Base-by-base conservation (phyloP, 2,113 vertebrate species). In the Formicarius rufipectus region DNA sequence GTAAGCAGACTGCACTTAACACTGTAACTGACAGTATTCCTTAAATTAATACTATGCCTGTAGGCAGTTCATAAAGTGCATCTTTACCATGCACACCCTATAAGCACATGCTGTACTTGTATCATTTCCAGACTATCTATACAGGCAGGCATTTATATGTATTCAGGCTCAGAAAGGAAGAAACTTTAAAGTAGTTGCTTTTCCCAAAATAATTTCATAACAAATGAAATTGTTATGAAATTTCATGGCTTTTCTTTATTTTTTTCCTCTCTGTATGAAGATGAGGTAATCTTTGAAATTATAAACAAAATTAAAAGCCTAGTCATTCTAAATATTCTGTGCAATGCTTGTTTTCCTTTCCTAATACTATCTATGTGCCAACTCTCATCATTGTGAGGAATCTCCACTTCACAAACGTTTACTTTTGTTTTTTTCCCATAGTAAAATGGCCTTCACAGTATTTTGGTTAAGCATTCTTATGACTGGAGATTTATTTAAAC, bases 1-100 rank as follows among this genome's bases (percentile, higher is more conserved):
- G 81, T 73, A 89, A 93, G 89, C 49, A 91, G 63, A 77, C 58
- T 91, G 64, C 75, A 78, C 56, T 91, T 92, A 95, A 96, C 68
- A 42, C 71, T 94, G 72, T 60, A 83, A 44, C 28, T 82, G 87
- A 95, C 59, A 72, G 58, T 33, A 58, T 67, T 77, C 9, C 37
- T 74, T 92, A 90, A 64, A 84, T 72, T 76, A 86, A 94, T 75
- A 53, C 39, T 22, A 27, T 21, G 21, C 20, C 52, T 20, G 71
- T 3, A 85, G 79, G 64, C 12, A 40, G 33, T 86, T 64, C 16
- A 84, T 81, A 17, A 89, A 71, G 45, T 60, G 47, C 52, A 47
- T 72, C 92, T 90, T 58, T 71, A 49, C 39, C 35, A 58, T 6
- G 11, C 23, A 64, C 23, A 59, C 13, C 13, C 37, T 50, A 21